Evolutionary conservation across 1,140 invertebrate genomes (phyloP).

Genomic region (Ceratosolen fusciceps): DNA sequence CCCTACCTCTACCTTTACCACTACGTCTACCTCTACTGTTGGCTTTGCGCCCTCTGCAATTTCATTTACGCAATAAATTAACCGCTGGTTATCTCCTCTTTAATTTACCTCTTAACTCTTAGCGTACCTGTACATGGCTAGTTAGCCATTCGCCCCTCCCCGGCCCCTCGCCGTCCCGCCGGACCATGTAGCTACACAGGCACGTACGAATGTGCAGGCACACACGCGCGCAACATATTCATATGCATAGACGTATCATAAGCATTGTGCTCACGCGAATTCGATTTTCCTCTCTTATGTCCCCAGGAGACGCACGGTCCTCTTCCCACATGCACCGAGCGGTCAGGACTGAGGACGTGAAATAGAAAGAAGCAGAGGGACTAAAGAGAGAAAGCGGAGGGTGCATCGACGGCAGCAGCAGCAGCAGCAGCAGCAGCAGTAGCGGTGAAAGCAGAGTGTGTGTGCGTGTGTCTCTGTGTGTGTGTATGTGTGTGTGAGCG

Average conservation of each 20-base stretch:
- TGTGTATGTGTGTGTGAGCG: no score
- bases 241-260: no score
- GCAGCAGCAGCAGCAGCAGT: conserved; percentile 13
- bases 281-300: conserved; percentile 28
- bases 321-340: conserved; percentile 54
- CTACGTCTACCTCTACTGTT: neutral
- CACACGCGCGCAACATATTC: no score
- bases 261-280: conserved; percentile 14
- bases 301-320: conserved; percentile 53
- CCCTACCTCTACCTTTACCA: no score
- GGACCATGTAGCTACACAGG: no score
- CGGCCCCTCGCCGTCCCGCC: no score
- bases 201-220: no score
- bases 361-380: neutral
- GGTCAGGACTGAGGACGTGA: conserved; percentile 28
- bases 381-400: neutral
- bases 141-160: no score
- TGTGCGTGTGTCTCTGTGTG: no score
- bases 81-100: neutral
- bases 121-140: neutral
- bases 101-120: neutral
- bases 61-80: neutral
- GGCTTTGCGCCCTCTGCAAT: conserved; percentile 20
- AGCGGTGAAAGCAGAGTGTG: conserved; percentile 26
- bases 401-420: neutral